Base-by-base conservation (phyloP, 2,797 vertebrate genomes). In the Acrossocheilus wenchowensis region DNA sequence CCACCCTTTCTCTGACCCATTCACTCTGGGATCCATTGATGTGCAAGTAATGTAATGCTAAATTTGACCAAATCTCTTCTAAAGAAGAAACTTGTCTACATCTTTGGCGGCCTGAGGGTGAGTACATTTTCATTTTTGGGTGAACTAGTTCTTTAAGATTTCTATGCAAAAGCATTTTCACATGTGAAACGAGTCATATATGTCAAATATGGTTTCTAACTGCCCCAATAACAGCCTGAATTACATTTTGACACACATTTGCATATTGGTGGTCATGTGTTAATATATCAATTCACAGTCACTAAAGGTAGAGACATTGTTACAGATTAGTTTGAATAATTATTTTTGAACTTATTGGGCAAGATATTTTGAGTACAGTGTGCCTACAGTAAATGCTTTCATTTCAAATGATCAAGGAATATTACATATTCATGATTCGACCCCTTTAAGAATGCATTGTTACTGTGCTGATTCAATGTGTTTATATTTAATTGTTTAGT, bases 311-410 rank as follows among this genome's bases (percentile, higher is more conserved):
- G 54, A 57, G 11, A 34, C 2, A 34, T 39, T n/a, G 36, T 77
- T 23, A 77, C 50, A 77, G 50, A 52, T 54, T 62, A 23, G 34
- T 78, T 60, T 60, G 0, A 41, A 78, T 34, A 39, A 41, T 2
- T 60, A 0, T 78, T 74, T 73, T 74, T 19, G 30, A 4, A 45
- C 71, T 73, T 57, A 57, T 57, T 14, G 19, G 11, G 54, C 8
- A 62, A 17, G 77, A 78, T 62, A 78, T 41, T 43, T 41, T 78
- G 14, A 78, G 21, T n/a, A 60, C 52, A 78, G 30, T 54, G 50
- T 36, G 74, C 9, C 30, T 57, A 34, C 17, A 36, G 30, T 54
- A 77, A 36, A 54, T 36, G 19, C 74, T 54, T 41, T 79, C 36
- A 79, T 62, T 62, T 79, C 77, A 62, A 62, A 60, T 43, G 54